Evolutionary conservation across 2,113 vertebrate species (phyloP).

Genomic region (Hemicordylus capensis): DNA sequence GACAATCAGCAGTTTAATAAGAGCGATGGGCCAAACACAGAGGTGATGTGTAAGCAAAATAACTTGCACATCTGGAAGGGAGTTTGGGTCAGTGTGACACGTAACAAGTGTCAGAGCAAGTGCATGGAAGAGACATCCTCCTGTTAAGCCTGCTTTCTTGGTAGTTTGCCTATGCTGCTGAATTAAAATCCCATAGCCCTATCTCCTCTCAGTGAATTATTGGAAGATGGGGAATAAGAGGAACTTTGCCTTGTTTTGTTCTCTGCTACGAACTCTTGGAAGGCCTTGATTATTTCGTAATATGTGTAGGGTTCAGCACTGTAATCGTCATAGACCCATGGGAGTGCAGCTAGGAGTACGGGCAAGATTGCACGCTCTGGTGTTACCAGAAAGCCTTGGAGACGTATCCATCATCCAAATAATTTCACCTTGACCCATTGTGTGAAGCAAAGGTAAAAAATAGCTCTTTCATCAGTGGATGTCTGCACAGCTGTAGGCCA

Average conservation of each 20-base stretch:
- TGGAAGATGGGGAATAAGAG: too few species aligned
- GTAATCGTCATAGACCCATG: slow-evolving; percentile 13
- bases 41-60: slow-evolving; percentile 2
- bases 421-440: slow-evolving; percentile 61
- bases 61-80: not conserved
- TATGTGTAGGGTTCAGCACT: not conserved
- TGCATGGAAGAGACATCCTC: not conserved
- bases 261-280: slow-evolving; percentile 3
- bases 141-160: not conserved
- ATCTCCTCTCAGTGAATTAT: not conserved
- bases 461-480: slow-evolving; percentile 57
- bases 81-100: not conserved
- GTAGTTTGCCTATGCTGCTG: not conserved
- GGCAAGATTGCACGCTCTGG: slow-evolving; percentile 48
- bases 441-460: slow-evolving; percentile 75
- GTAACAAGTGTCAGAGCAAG: too few species aligned
- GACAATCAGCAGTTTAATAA: not conserved
- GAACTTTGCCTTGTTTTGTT: slow-evolving; percentile 13
- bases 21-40: not conserved
- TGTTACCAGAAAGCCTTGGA: slow-evolving; percentile 59
- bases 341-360: slow-evolving; percentile 40
- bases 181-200: not conserved
- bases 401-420: slow-evolving; percentile 55
- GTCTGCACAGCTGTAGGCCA: slow-evolving; percentile 50
- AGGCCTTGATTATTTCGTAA: slow-evolving; percentile 3